These are phyloP conservation scores for Brachypalpus laphriformis DNA, from an alignment of 2,888 invertebrate genomes.

Conservation along the genomic window DNA sequence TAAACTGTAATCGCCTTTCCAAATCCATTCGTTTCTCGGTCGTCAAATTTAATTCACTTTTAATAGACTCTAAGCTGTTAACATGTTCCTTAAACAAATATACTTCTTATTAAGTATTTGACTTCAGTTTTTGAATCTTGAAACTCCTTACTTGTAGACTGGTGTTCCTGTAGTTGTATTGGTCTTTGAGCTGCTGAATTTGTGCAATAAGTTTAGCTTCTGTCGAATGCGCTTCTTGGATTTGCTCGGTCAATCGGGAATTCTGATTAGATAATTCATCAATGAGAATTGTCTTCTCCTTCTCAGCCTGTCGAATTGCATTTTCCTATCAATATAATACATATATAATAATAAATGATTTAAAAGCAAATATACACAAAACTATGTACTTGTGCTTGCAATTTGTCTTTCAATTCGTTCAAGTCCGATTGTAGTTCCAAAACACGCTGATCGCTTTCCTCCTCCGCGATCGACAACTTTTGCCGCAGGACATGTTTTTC, in stretches of 20 bases:
- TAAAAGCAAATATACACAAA: not conserved
- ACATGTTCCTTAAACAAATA: conserved; percentile 88
- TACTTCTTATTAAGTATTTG: not conserved
- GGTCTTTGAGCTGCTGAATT: conserved; percentile 91
- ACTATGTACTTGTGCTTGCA: conserved; percentile 86
- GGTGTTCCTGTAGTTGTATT: conserved; percentile 90
- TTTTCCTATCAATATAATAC: conserved; percentile 77
- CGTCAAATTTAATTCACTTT: conserved; percentile 93
- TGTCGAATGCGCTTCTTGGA: conserved; percentile 91
- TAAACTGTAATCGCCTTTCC: conserved; percentile 90
- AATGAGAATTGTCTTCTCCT: conserved; percentile 92
- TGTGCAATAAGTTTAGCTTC: conserved; percentile 92
- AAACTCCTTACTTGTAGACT: conserved; percentile 85
- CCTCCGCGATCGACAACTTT: conserved; percentile 92
- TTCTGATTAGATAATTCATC: conserved; percentile 95
- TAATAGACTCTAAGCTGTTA: conserved; percentile 92
- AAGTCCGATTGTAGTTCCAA: conserved; percentile 95
- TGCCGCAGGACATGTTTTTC: conserved; percentile 94
- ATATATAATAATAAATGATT: not conserved
- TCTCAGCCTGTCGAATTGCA: conserved; percentile 84
- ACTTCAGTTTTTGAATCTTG: not conserved
- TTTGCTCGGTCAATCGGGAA: conserved; percentile 91
- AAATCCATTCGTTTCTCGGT: conserved; percentile 92
- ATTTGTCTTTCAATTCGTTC: conserved; percentile 89
- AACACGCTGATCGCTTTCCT: conserved; percentile 94